These are phyloP conservation scores for Tipula unca DNA, from an alignment of 2,888 invertebrate genomes.

Conservation along the genomic window DNA sequence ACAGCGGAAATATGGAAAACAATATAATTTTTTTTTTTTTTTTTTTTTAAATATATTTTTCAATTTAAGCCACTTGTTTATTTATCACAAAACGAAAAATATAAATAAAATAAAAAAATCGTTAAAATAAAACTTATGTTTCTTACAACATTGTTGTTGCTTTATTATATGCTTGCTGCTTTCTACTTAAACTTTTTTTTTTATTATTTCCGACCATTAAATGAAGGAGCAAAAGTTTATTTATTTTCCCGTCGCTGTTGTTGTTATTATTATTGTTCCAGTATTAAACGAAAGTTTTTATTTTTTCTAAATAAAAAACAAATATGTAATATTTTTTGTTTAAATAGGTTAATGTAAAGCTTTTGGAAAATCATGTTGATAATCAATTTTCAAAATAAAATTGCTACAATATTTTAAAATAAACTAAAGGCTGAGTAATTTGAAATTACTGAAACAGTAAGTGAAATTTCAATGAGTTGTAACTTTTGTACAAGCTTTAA, in stretches of 20 bases:
- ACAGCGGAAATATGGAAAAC: neutral
- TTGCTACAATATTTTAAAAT: neutral
- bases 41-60: neutral
- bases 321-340: neutral
- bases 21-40: neutral
- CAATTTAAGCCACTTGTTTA: conserved; percentile 14
- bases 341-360: neutral
- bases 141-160: neutral
- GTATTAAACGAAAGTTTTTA: neutral
- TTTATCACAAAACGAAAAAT: neutral
- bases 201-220: conserved; percentile 9
- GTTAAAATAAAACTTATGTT: conserved; percentile 14
- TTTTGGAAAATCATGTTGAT: neutral
- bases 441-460: neutral
- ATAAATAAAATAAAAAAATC: neutral
- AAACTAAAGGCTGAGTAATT: neutral
- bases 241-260: neutral
- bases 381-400: neutral
- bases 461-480: neutral
- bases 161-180: neutral
- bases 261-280: neutral
- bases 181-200: neutral
- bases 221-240: conserved; percentile 14
- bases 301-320: neutral
- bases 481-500: neutral